phyloP scores from a whole-genome alignment of 2,113 vertebrate genomes.

The Emberiza fucata region DNA sequence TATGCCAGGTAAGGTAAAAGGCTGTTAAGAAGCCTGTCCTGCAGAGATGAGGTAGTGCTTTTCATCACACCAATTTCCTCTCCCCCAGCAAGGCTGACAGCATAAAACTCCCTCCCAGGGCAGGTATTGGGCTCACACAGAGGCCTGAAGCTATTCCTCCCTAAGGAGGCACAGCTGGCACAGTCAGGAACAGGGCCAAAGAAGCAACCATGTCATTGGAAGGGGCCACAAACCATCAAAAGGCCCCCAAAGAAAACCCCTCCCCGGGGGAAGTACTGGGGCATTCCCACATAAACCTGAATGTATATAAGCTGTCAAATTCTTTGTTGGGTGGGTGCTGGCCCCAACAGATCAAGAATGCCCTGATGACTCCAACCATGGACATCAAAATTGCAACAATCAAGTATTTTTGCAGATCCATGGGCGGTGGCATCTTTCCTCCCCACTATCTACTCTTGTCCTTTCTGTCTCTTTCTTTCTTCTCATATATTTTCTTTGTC shows the following conservation, averaged over 20 bases:
- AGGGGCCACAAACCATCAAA: not conserved
- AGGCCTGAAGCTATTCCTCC: not conserved
- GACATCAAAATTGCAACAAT: not conserved
- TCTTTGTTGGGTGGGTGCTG: too few species aligned
- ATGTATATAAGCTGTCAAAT: not conserved
- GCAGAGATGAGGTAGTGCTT: not conserved
- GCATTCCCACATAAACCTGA: not conserved
- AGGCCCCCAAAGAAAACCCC: not conserved
- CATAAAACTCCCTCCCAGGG: not conserved
- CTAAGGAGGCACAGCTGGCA: not conserved
- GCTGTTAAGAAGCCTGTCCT: not conserved
- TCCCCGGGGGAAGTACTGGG: accelerated
- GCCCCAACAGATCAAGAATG: not conserved
- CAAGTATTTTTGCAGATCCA: not conserved
- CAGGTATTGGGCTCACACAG: not conserved
- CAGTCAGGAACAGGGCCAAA: not conserved
- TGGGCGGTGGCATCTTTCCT: accelerated
- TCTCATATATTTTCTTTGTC: not conserved
- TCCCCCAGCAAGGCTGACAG: not conserved
- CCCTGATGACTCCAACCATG: not conserved
- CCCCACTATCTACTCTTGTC: not conserved
- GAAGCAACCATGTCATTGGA: not conserved
- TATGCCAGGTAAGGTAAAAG: not conserved
- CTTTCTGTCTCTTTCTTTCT: not conserved
- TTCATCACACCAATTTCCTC: not conserved